Evolutionary conservation across 1,140 invertebrate species (phyloP).

Genomic region (Drosophila saltans): DNA sequence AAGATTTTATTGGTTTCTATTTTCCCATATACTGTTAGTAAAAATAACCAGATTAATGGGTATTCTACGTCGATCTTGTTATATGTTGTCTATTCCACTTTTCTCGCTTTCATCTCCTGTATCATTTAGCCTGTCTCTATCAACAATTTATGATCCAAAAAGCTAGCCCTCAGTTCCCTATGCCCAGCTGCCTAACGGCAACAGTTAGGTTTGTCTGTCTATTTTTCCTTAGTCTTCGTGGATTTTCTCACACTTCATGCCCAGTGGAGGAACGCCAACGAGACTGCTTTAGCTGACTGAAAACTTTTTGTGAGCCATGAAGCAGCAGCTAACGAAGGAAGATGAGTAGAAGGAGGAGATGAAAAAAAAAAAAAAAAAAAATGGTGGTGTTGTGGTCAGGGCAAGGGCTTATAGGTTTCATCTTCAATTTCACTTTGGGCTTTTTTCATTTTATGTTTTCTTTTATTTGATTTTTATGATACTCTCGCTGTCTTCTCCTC

Average conservation of each 20-base stretch:
- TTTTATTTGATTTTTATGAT: slow-evolving; percentile 23
- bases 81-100: not conserved
- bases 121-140: slow-evolving; percentile 9
- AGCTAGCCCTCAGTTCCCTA: not conserved
- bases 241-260: slow-evolving; percentile 68
- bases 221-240: slow-evolving; percentile 25
- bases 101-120: slow-evolving; percentile 4
- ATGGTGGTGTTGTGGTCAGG: slow-evolving; percentile 11
- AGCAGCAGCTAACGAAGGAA: slow-evolving; percentile 39
- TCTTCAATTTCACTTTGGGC: slow-evolving; percentile 18
- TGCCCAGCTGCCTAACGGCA: slow-evolving; percentile 10
- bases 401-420: slow-evolving; percentile 28
- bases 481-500: slow-evolving; percentile 4
- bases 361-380: slow-evolving; percentile 1
- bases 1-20: not conserved
- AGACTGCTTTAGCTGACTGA: slow-evolving; percentile 20
- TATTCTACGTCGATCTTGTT: not conserved
- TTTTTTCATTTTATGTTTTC: slow-evolving; percentile 32
- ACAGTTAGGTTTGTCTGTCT: slow-evolving; percentile 7
- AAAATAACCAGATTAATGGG: not conserved
- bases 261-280: slow-evolving; percentile 39
- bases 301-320: slow-evolving; percentile 1
- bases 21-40: not conserved
- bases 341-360: slow-evolving; percentile 33
- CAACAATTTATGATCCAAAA: slow-evolving; percentile 16